Percentiles rank a stretch among this genome's conserved stretches.
Conservation (phyloP, 2,113 vertebrate genomes). For the Pontoporia blainvillei region DNA sequence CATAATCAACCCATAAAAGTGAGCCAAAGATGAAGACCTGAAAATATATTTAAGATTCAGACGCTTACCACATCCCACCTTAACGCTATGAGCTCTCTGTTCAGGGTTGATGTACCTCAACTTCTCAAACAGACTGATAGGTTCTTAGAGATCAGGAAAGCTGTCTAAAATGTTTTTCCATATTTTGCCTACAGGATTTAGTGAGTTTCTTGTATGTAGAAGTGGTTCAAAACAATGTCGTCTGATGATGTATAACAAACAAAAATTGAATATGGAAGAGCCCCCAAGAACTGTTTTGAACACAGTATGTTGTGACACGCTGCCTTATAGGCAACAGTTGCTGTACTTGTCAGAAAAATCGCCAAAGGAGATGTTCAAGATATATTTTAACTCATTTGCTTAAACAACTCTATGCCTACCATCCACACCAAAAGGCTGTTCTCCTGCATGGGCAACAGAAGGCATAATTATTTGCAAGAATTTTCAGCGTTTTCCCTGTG, state of each 20-base stretch:
- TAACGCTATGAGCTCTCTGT: background rate
- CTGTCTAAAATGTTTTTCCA: background rate
- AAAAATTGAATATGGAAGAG: slow-evolving; percentile 71
- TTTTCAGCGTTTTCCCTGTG: slow-evolving; percentile 64
- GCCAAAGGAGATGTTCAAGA: slow-evolving; percentile 63
- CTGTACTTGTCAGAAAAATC: slow-evolving; percentile 69
- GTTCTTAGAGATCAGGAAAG: background rate
- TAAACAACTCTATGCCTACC: slow-evolving; percentile 60
- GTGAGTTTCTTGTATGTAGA: slow-evolving; percentile 24
- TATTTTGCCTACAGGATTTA: slow-evolving; percentile 6
- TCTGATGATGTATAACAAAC: slow-evolving; percentile 64
- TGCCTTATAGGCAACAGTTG: slow-evolving; percentile 72
- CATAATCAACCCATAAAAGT: background rate
- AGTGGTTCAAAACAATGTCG: slow-evolving; percentile 59
- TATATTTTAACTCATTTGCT: slow-evolving; percentile 54
- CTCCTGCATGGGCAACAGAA: slow-evolving; percentile 66
- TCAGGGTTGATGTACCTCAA: background rate
- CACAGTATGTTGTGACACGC: slow-evolving; percentile 68
- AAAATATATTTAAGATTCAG: background rate
- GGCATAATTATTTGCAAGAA: slow-evolving; percentile 69
- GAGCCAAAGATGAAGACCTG: background rate
- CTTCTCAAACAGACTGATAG: background rate
- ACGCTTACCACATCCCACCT: background rate
- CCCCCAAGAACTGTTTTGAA: slow-evolving; percentile 60
- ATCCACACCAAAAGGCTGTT: slow-evolving; percentile 64